A percentile compares a stretch with the other conserved stretches of the same genome.
phyloP scores from a whole-genome alignment of 1,140 invertebrate genomes.

The Camponotus floridanus region DNA sequence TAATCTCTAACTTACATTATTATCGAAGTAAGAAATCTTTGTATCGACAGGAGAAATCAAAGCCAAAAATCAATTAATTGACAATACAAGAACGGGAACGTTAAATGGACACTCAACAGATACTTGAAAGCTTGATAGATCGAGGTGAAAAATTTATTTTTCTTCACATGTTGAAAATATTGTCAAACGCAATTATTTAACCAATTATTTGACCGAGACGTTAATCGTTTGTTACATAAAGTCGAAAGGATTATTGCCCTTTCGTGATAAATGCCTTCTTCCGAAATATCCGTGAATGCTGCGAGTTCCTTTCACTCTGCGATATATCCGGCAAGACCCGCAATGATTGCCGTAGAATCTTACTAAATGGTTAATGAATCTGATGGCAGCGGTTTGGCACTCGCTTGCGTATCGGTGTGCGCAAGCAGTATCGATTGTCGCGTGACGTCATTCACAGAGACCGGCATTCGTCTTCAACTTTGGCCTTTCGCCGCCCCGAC shows the following conservation, averaged over 20 bases:
- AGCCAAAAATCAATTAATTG: not conserved
- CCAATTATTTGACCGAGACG: not conserved
- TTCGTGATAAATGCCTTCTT: not conserved
- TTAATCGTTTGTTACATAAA: not conserved
- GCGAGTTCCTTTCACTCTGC: not conserved
- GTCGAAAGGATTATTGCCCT: not conserved
- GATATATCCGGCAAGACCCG: not conserved
- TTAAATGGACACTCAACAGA: not conserved
- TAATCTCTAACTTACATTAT: conserved; percentile 4
- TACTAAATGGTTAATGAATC: conserved; percentile 59
- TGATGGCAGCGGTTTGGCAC: conserved; percentile 27
- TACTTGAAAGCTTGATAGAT: no score
- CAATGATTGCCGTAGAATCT: conserved; percentile 15
- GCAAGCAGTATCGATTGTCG: conserved; percentile 54
- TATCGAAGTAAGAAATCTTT: not conserved
- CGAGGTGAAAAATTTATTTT: not conserved
- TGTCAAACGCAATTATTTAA: not conserved
- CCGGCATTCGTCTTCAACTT: conserved; percentile 57
- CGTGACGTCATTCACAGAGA: conserved; percentile 58
- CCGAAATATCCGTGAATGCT: not conserved
- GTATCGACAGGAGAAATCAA: not conserved
- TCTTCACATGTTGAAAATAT: not conserved
- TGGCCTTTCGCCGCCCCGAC: conserved; percentile 40
- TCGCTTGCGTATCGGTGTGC: conserved; percentile 49
- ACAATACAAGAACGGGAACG: not conserved